phyloP scores from a whole-genome alignment of 2,113 vertebrate species.

The Heptranchias perlo region DNA sequence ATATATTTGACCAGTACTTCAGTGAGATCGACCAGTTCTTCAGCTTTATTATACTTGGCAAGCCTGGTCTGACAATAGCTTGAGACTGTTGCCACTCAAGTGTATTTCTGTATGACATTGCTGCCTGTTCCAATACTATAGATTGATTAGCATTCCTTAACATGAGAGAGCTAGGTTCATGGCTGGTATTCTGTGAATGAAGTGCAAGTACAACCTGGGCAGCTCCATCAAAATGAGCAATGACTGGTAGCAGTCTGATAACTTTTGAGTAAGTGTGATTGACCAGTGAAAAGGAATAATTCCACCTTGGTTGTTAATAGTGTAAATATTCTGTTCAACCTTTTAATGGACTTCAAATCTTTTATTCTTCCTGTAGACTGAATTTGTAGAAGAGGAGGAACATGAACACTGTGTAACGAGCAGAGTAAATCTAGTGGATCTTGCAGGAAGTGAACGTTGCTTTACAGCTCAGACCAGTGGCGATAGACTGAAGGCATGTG shows the following conservation, averaged over 20 bases:
- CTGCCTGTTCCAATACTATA: not conserved
- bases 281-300: not conserved
- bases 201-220: not conserved
- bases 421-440: slow-evolving; percentile 81
- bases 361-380: slow-evolving; percentile 60
- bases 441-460: slow-evolving; percentile 88
- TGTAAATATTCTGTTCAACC: not conserved
- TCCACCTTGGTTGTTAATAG: not conserved
- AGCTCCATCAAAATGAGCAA: not conserved
- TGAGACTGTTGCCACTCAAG: no score
- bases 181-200: not conserved
- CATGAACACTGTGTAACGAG: slow-evolving; percentile 81
- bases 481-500: slow-evolving; percentile 76
- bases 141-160: not conserved
- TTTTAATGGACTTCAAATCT: not conserved
- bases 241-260: not conserved
- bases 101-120: not conserved
- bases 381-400: slow-evolving; percentile 77
- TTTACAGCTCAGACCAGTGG: slow-evolving; percentile 68
- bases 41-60: no score
- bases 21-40: no score
- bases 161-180: not conserved
- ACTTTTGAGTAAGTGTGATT: not conserved
- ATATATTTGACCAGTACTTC: no score
- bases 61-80: no score